phyloP scores from a whole-genome alignment of 2,113 vertebrate species.

The Cyprinodon tularosa region DNA sequence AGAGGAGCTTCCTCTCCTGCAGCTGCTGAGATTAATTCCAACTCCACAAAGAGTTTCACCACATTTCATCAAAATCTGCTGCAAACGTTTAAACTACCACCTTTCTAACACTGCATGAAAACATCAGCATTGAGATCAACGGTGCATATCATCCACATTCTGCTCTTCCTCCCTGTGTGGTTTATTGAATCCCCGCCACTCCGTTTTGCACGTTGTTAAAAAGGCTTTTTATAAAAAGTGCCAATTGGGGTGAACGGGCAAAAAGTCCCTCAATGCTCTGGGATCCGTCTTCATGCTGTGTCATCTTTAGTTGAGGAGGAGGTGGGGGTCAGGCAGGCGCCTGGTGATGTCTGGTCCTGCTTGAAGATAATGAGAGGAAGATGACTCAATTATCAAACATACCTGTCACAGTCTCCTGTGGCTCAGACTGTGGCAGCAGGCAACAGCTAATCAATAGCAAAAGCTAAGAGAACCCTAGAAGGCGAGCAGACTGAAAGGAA shows the following conservation, averaged over 20 bases:
- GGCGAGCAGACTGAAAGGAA: conserved; percentile 66
- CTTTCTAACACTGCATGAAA: neutral
- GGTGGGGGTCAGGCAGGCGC: neutral
- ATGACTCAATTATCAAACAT: conserved; percentile 55
- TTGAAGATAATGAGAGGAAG: conserved; percentile 36
- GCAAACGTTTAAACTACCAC: neutral
- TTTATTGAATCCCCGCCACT: no score
- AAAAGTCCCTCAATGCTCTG: neutral
- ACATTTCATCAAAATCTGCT: neutral
- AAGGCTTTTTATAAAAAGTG: neutral
- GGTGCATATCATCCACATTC: no score
- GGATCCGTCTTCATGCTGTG: neutral
- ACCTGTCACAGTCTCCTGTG: conserved; percentile 55
- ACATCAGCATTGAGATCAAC: neutral
- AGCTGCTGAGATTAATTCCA: no score
- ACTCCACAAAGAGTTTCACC: neutral
- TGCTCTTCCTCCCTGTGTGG: no score
- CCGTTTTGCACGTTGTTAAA: no score
- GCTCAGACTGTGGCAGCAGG: conserved; percentile 45
- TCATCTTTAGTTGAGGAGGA: neutral
- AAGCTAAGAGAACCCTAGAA: conserved; percentile 59
- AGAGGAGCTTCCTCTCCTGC: neutral
- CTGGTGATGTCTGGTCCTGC: neutral
- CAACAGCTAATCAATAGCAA: conserved; percentile 65
- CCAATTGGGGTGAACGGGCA: neutral